phyloP scores from a whole-genome alignment of 2,888 invertebrate genomes.

The Vesta saturnalis region DNA sequence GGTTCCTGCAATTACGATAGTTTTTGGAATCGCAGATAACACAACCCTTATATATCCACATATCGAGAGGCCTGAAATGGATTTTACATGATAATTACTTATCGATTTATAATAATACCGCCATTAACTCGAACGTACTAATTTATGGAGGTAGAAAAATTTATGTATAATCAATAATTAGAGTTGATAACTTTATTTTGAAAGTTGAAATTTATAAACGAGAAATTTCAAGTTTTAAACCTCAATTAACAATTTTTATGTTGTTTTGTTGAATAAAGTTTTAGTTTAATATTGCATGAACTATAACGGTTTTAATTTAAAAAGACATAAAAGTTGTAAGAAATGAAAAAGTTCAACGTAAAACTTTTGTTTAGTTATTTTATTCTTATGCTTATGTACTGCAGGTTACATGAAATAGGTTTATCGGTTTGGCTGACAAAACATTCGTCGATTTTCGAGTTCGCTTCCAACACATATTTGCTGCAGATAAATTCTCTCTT shows the following conservation, averaged over 20 bases:
- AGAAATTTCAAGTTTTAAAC: not conserved
- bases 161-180: slow-evolving; percentile 1
- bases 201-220: not conserved
- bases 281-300: slow-evolving; percentile 3
- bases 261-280: slow-evolving; percentile 1
- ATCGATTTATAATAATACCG: not conserved
- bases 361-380: slow-evolving; percentile 7
- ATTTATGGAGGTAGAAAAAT: not conserved
- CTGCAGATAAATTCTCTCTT: slow-evolving; percentile 31
- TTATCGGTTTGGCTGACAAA: slow-evolving; percentile 35
- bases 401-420: slow-evolving; percentile 28
- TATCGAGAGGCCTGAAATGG: not conserved
- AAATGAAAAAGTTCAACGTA: slow-evolving; percentile 9
- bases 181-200: not conserved
- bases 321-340: slow-evolving; percentile 3
- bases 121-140: not conserved
- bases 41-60: not conserved
- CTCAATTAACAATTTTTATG: slow-evolving; percentile 7
- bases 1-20: not conserved
- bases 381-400: slow-evolving; percentile 24
- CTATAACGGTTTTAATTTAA: not conserved
- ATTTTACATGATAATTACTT: slow-evolving; percentile 1
- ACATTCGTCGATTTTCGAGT: slow-evolving; percentile 34
- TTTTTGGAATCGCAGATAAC: not conserved
- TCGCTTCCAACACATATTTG: slow-evolving; percentile 33